Conservation (phyloP, 1,140 invertebrate genomes). For the Trachelipus rathkii region DNA sequence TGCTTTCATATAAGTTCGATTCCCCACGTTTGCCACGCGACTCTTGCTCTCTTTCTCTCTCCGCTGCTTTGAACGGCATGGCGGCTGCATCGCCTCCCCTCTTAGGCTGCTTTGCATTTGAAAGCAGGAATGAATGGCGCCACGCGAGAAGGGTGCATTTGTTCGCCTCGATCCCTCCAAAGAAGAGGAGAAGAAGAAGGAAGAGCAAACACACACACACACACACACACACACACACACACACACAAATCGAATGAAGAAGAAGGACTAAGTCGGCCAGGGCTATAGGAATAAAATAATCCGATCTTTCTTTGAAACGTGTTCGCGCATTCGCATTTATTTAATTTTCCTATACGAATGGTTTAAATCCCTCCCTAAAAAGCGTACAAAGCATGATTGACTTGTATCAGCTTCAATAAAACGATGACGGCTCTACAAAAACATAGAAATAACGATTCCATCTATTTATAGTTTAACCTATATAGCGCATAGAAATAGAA, state of each 20-base stretch:
- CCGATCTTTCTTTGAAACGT: slow-evolving; percentile 1
- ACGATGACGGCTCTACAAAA: background rate
- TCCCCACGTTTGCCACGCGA: background rate
- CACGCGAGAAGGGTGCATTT: slow-evolving; percentile 8
- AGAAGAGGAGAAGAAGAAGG: background rate
- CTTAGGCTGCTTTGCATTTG: slow-evolving; percentile 1
- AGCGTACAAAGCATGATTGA: background rate
- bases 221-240: no score
- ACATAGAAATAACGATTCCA: background rate
- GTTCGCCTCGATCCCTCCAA: background rate
- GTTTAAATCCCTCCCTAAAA: background rate
- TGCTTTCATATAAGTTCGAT: background rate
- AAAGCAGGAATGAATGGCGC: slow-evolving; percentile 11
- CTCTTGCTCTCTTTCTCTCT: background rate
- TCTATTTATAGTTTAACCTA: background rate
- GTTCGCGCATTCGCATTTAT: slow-evolving; percentile 6
- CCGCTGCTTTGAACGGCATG: background rate
- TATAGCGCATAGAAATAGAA: background rate
- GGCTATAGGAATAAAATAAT: background rate
- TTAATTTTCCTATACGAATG: background rate
- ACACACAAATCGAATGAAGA: background rate
- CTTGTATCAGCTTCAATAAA: background rate
- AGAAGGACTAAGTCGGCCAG: slow-evolving; percentile 2
- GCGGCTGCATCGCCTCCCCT: slow-evolving; percentile 8
- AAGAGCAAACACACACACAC: no score